Evolutionary conservation across 2,888 invertebrate species (phyloP).

Genomic region (Holacanthella duospinosa): DNA sequence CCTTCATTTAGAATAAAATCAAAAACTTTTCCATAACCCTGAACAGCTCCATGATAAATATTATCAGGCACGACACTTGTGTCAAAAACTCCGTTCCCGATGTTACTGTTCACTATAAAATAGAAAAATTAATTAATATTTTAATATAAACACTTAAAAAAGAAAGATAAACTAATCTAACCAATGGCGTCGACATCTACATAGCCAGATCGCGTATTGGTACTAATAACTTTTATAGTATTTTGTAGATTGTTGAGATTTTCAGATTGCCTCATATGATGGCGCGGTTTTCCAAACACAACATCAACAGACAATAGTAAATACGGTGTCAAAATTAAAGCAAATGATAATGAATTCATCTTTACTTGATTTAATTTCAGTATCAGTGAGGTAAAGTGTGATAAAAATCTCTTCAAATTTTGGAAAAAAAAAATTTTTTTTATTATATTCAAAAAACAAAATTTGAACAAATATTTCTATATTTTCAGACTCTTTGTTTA

Average conservation of each 20-base stretch:
- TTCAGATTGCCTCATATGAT: too few relatives aligned
- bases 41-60: slow-evolving; percentile 2
- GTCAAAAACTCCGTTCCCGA: not conserved
- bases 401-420: too few relatives aligned
- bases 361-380: too few relatives aligned
- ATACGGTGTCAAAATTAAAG: too few relatives aligned
- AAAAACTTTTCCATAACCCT: slow-evolving; percentile 1
- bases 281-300: too few relatives aligned
- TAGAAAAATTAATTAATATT: not conserved
- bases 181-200: not conserved
- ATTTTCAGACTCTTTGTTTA: too few relatives aligned
- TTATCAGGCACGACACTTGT: slow-evolving; percentile 1
- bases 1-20: slow-evolving; percentile 3
- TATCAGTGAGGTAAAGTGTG: too few relatives aligned
- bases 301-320: too few relatives aligned
- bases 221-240: not conserved
- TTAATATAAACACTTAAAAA: not conserved
- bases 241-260: not conserved
- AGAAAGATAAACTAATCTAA: not conserved
- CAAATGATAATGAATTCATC: too few relatives aligned
- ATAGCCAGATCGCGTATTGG: not conserved
- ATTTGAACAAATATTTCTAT: too few relatives aligned
- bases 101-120: not conserved
- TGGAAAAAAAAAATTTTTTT: too few relatives aligned
- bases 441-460: too few relatives aligned